phyloP scores from a whole-genome alignment of 2,113 vertebrate species.

The Pygoscelis adeliae region DNA sequence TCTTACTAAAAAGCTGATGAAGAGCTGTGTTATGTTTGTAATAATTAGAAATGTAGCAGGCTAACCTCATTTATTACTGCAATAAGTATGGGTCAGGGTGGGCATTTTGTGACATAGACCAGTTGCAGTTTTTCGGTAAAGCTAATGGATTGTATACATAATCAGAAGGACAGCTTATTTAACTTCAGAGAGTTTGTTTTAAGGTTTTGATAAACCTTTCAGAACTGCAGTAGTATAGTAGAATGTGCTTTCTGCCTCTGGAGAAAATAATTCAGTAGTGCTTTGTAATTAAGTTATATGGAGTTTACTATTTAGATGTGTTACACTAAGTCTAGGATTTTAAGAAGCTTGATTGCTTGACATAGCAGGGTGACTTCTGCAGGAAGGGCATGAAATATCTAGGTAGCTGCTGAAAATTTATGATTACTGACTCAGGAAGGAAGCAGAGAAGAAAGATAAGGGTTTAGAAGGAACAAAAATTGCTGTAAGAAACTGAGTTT shows the following conservation, averaged over 20 bases:
- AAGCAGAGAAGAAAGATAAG: neutral
- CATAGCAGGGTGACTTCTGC: neutral
- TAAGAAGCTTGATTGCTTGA: neutral
- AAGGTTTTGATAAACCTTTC: neutral
- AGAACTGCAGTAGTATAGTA: neutral
- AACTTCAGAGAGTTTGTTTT: neutral
- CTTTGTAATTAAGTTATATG: neutral
- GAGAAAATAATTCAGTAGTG: neutral
- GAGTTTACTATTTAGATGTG: neutral
- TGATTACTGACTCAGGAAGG: neutral
- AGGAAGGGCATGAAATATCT: neutral
- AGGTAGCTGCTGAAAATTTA: neutral
- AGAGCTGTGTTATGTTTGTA: neutral
- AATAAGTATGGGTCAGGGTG: neutral
- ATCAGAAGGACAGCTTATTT: neutral
- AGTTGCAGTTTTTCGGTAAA: neutral
- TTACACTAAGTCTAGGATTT: neutral
- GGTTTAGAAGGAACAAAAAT: neutral
- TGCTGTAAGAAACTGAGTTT: neutral
- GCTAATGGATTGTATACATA: neutral
- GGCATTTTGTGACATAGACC: neutral
- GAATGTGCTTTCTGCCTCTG: neutral
- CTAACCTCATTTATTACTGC: neutral
- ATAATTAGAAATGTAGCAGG: neutral
- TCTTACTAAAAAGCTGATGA: neutral